Evolutionary conservation across 2,888 invertebrate genomes (phyloP).

Genomic region (Venusia cambrica): DNA sequence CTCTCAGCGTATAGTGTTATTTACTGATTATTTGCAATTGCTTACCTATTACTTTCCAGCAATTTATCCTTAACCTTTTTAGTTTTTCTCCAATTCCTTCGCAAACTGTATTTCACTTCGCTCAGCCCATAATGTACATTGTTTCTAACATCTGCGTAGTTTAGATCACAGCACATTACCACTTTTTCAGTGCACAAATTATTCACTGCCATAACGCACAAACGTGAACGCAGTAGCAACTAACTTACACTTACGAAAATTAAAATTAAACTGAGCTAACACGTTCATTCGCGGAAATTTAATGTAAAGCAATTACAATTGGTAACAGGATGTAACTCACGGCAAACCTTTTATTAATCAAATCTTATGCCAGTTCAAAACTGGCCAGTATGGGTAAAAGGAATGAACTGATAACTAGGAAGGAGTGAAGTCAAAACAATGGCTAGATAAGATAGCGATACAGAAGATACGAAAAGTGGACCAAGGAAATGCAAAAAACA

Average conservation of each 20-base stretch:
- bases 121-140: constrained; percentile 10
- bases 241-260: constrained; percentile 27
- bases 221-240: neutral
- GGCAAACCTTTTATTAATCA: too few relatives aligned
- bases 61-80: constrained; percentile 50
- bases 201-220: constrained; percentile 11
- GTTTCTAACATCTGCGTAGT: constrained; percentile 31
- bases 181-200: constrained; percentile 15
- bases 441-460: constrained; percentile 31
- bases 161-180: constrained; percentile 45
- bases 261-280: constrained; percentile 34
- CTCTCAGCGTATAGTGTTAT: constrained; percentile 3
- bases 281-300: too few relatives aligned
- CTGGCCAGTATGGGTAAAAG: too few relatives aligned
- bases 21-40: constrained; percentile 8
- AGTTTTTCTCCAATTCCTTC: constrained; percentile 53
- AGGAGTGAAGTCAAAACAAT: constrained; percentile 22
- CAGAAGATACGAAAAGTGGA: constrained; percentile 64
- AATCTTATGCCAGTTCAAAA: too few relatives aligned
- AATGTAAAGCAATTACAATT: too few relatives aligned
- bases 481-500: constrained; percentile 52
- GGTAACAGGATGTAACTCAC: too few relatives aligned
- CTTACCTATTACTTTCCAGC: constrained; percentile 57
- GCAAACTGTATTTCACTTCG: constrained; percentile 47
- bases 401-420: constrained; percentile 4